A percentile compares a stretch with the other conserved stretches of the same genome.
These are phyloP conservation scores for Leucophenga montana DNA, from an alignment of 2,888 invertebrate genomes.

Conservation along the genomic window DNA sequence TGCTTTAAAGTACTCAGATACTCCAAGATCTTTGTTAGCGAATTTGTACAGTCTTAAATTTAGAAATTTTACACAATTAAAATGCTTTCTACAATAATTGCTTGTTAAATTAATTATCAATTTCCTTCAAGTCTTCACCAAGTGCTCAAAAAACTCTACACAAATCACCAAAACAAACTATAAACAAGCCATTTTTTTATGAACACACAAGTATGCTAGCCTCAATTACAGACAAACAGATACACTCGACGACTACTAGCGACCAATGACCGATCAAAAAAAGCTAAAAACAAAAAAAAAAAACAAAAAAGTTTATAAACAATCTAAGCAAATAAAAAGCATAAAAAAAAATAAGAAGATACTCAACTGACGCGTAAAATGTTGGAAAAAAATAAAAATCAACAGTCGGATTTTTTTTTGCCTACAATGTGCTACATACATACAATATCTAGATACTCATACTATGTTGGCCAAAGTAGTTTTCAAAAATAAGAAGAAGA, in stretches of 20 bases:
- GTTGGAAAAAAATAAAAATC: neutral
- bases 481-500: conserved; percentile 34
- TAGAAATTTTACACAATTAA: neutral
- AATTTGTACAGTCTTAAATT: neutral
- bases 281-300: conserved; percentile 2
- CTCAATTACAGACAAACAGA: conserved; percentile 3
- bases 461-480: neutral
- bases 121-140: too few relatives aligned
- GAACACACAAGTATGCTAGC: neutral
- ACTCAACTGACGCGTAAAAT: neutral
- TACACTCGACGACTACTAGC: neutral
- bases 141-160: neutral
- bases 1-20: too few relatives aligned
- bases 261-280: conserved; percentile 24
- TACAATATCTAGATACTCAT: neutral
- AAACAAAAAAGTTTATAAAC: conserved; percentile 15
- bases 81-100: neutral
- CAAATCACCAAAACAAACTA: neutral
- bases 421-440: neutral
- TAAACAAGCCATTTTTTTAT: conserved; percentile 6
- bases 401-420: neutral
- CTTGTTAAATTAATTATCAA: too few relatives aligned
- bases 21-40: neutral
- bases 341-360: neutral
- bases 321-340: conserved; percentile 18